Evolutionary conservation across 2,113 vertebrate genomes (phyloP), one percentile per base, ranked within the genome.

Genomic region (Eurypyga helias): DNA sequence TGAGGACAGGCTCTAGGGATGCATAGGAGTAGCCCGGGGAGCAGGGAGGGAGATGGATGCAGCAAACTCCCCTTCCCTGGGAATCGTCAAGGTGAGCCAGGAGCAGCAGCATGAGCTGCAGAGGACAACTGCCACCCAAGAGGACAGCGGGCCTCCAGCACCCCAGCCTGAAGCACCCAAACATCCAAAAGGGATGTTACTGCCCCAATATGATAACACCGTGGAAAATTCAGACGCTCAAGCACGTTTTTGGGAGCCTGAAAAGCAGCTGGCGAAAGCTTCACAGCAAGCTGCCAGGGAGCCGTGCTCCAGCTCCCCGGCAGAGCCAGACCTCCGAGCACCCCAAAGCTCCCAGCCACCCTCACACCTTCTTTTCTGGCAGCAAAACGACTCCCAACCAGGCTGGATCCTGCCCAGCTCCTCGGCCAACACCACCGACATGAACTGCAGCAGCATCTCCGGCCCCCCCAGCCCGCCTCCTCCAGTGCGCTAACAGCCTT

Each of bases 201-300:
- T 13, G 52, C 1, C 4, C 33, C 38, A 23, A 24, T 9, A 6
- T 1, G 31, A 14, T 4, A 33, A 16, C 13, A 0, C 4, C 0
- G 11, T 2, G 14, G 13, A 20, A 26, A 64, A 45, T 20, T 5
- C 71, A 17, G 21, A 20, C 4, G 2, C 54, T 45, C 3, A 0
- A 54, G 33, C 5, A 0, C 3, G 3, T 43, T 48, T 48, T 33
- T 7, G 52, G 28, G n/a, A 57, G 6, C 10, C 10, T 45, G 55
- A 48, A 58, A 54, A 76, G 43, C 46, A 28, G 12, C n/a, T 58
- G 49, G 19, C 14, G 46, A 46, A 78, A 75, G 3, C 29, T 17
- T 26, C 28, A 7, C 41, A 13, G 4, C 33, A 49, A 9, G 23
- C 7, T 14, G 45, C 11, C 0, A 5, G 49, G 13, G 26, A 62